Percentiles rank a stretch among this genome's conserved stretches.
Evolutionary conservation across 1,140 invertebrate genomes (phyloP).

Genomic region (Meloidogyne exigua): DNA sequence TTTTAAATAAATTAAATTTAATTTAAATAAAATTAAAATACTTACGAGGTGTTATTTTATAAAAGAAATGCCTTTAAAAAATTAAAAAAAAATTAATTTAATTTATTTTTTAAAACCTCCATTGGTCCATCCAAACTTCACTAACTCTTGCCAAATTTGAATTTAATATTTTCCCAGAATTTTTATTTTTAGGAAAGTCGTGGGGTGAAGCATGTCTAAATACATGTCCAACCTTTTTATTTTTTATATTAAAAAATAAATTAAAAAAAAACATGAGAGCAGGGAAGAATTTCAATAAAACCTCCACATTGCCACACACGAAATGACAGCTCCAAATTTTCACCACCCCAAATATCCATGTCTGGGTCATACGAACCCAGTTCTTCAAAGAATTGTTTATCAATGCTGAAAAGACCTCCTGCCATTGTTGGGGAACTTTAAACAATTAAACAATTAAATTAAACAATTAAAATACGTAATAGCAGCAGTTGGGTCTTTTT

Average conservation of each 20-base stretch:
- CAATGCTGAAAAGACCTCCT: slow-evolving; percentile 73
- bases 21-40: slow-evolving; percentile 19
- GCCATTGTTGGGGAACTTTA: slow-evolving; percentile 83
- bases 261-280: slow-evolving; percentile 74
- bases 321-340: slow-evolving; percentile 89
- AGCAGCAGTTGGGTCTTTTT: slow-evolving; percentile 47
- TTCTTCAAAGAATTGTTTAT: slow-evolving; percentile 71
- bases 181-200: slow-evolving; percentile 94
- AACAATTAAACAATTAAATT: background rate
- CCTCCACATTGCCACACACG: slow-evolving; percentile 93
- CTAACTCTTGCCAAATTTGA: slow-evolving; percentile 93
- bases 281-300: slow-evolving; percentile 81
- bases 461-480: slow-evolving; percentile 36
- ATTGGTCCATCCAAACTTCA: slow-evolving; percentile 86
- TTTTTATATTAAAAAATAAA: background rate
- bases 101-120: slow-evolving; percentile 67
- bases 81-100: background rate
- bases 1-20: slow-evolving; percentile 26
- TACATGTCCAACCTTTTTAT: slow-evolving; percentile 79
- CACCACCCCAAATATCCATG: slow-evolving; percentile 68
- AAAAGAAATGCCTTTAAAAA: slow-evolving; percentile 80
- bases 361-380: slow-evolving; percentile 73
- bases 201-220: slow-evolving; percentile 98
- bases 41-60: slow-evolving; percentile 93
- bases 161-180: slow-evolving; percentile 92